Conservation (phyloP, 2,888 invertebrate species). For the Drosophila nr. perissopoda region DNA sequence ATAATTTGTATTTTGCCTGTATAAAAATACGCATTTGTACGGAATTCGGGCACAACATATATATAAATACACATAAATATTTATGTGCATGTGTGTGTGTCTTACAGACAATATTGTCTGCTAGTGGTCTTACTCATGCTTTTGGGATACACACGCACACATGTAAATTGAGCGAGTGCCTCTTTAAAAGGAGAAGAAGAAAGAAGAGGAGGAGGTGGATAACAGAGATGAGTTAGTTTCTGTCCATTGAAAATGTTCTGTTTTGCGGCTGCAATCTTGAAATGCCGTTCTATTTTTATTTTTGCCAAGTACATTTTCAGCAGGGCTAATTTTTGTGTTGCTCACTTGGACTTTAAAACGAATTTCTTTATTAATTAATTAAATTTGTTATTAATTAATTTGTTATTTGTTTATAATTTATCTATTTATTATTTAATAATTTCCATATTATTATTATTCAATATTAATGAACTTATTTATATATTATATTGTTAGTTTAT, state of each 20-base stretch:
- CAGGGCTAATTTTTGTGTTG: background rate
- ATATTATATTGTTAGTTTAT: background rate
- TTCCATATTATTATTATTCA: background rate
- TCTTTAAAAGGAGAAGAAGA: background rate
- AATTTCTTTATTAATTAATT: background rate
- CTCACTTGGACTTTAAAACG: background rate
- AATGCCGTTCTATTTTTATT: slow-evolving; percentile 47
- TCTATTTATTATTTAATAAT: background rate
- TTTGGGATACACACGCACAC: background rate
- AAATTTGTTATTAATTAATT: background rate
- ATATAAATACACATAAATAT: background rate
- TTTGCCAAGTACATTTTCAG: slow-evolving; percentile 15
- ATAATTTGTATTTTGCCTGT: background rate
- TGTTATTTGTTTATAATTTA: background rate
- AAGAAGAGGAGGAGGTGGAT: background rate
- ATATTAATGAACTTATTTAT: background rate
- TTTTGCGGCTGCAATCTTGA: slow-evolving; percentile 28
- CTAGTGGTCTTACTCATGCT: background rate
- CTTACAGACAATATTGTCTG: background rate
- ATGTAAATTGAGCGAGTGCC: background rate
- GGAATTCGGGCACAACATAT: slow-evolving; percentile 30
- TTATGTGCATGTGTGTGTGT: background rate
- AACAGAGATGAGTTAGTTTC: slow-evolving; percentile 20
- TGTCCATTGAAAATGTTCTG: slow-evolving; percentile 13
- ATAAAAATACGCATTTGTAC: slow-evolving; percentile 33